Evolutionary conservation across 2,888 invertebrate species (phyloP).

Genomic region (Tipula vernalis): DNA sequence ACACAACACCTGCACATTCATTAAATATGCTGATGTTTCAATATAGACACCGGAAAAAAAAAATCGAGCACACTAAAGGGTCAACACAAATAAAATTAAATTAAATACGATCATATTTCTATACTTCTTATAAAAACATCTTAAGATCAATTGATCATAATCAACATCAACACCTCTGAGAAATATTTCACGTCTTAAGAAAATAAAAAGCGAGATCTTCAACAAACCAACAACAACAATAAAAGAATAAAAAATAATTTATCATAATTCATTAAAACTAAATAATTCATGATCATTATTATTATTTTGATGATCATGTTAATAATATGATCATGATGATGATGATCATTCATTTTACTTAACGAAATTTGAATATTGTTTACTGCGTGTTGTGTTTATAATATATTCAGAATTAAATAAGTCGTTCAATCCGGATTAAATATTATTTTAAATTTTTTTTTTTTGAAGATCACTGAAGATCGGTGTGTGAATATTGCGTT

Average conservation of each 20-base stretch:
- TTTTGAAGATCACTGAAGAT: neutral
- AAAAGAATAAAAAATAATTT: neutral
- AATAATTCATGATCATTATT: neutral
- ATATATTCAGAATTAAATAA: neutral
- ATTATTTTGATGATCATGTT: constrained; percentile 4
- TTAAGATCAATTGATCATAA: neutral
- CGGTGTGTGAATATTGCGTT: neutral
- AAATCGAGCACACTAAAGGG: neutral
- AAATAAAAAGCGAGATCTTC: neutral
- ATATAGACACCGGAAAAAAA: neutral
- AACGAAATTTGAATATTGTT: neutral
- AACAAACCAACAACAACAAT: neutral
- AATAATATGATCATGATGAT: neutral
- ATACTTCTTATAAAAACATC: neutral
- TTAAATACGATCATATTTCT: neutral
- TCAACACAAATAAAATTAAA: neutral
- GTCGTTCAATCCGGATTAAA: neutral
- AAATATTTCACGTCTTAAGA: neutral
- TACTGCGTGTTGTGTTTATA: neutral
- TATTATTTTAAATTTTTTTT: neutral
- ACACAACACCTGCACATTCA: neutral
- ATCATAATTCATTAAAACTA: constrained; percentile 4
- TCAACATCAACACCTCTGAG: neutral
- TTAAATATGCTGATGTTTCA: neutral
- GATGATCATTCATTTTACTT: neutral